Base-by-base conservation (phyloP, 1,140 invertebrate genomes). In the Apis laboriosa region DNA sequence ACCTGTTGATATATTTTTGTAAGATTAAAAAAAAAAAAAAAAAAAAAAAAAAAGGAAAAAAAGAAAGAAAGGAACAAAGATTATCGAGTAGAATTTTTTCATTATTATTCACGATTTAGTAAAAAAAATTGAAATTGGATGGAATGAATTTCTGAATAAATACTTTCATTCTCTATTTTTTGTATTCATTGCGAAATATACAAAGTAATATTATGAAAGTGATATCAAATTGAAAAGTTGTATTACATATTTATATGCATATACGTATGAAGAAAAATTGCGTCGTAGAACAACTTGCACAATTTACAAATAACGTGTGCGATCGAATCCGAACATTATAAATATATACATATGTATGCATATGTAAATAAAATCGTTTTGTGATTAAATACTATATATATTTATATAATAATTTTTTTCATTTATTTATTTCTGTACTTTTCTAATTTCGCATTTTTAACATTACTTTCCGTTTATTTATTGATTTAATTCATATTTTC, bases 241-340 rank as follows among this genome's bases (percentile, higher is more conserved):
- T 49, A 43, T 43, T 43, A 17, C 9, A 9, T 43, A 58, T 43
- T 11, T 60, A 21, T 60, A 28, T 63, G 34, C 34, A 66, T 19
- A 67, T 43, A 24, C 28, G 64, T 68, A 76, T 21, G 43, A 64
- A 66, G 63, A 34, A 76, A 81, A 81, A 71, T 63, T 60, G 77
- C 68, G 28, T 53, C 34, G 66, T 72, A 64, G 28, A 56, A 71
- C 68, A 80, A 84, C 53, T 84, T 74, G 77, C 77, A 84, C 34
- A 80, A 84, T 77, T 80, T 49, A 51, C 28, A 34, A 28, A 43
- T 19, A 64, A 77, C 24, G 49, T 56, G 55, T 76, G 53, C 11
- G 55, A 61, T 77, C 24, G 61, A 24, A 63, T 12, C 13, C 7
- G 8, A 63, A 5, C 15, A 24, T 63, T 24, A 24, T 13, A 63